Conservation (phyloP, 2,113 vertebrate species). For the Callaeas wilsoni region DNA sequence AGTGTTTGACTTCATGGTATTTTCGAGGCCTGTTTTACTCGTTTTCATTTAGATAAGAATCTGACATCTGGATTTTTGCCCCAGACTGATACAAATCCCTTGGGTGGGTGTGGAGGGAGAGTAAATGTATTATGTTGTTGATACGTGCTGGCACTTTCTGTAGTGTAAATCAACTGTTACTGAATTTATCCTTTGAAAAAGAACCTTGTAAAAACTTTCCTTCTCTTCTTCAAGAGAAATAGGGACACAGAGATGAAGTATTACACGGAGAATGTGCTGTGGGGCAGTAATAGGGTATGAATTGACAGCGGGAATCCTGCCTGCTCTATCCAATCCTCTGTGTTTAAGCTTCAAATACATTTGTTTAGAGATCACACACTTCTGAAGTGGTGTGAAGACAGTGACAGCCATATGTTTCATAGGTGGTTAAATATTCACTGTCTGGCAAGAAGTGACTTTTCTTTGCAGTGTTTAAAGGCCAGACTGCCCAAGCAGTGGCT, state of each 20-base stretch:
- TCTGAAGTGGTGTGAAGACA: background rate
- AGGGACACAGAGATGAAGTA: background rate
- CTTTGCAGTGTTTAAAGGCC: background rate
- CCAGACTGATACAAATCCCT: background rate
- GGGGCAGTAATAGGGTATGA: background rate
- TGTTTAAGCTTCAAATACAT: background rate
- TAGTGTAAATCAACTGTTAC: background rate
- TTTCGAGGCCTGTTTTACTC: background rate
- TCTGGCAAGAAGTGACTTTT: background rate
- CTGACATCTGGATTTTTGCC: background rate
- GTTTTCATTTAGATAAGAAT: background rate
- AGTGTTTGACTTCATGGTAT: background rate
- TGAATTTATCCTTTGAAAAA: background rate
- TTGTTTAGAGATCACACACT: background rate
- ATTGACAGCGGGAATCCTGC: background rate
- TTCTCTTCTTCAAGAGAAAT: background rate
- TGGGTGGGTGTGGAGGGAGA: rapidly evolving
- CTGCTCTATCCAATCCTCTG: background rate
- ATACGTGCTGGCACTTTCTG: background rate
- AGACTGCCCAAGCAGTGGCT: background rate
- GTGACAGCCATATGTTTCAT: background rate
- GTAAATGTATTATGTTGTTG: background rate
- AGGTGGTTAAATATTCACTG: background rate
- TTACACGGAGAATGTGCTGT: background rate
- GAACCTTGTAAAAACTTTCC: background rate